Evolutionary conservation across 1,140 invertebrate genomes (phyloP), one percentile per base, ranked within the genome.

Genomic region (Hetaerina americana): DNA sequence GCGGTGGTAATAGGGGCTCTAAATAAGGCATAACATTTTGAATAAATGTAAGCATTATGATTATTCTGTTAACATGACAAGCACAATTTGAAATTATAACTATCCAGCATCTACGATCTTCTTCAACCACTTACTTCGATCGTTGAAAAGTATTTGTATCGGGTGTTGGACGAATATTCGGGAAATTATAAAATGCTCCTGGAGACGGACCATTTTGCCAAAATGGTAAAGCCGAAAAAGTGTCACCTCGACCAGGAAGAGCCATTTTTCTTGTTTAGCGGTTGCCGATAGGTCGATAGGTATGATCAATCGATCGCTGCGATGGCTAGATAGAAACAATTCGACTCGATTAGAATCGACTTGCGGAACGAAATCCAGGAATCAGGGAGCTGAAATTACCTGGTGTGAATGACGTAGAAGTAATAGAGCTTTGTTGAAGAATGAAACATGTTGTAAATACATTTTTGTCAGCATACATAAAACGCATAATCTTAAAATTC

Each of bases 1-100:
- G 93, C 93, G 18, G 94, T 97, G 8, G 93, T 93, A 68, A 92
- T 89, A 5, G 95, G 94, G 69, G 85, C 81, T 66, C 93, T 95
- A 76, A 73, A 84, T 80, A 79, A 72, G 26, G 71, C 76, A 75
- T 24, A 29, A 12, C n/a, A 69, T 22, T 66, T 22, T 57, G 67
- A 69, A 57, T 69, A 73, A 26, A 31, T 26, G 18, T 24, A 69
- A 3, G n/a, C 18, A 26, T 49, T 12, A 57, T 12, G 22, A 12
- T 57, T 22, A 57, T 57, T 12, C 49, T 22, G 49, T 12, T 57
- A 26, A 26, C 25, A 68, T 68, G 67, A 26, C 25, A 26, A 68
- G 27, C 25, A 68, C 25, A 68, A 22, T 12, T 57, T 12, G 49
- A 12, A 18, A 57, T 57, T 57, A 57, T 1, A 57, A 57, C 40